Base-by-base conservation (phyloP, 92 coral and sea anemone species). In the Blastomussa wellsi region DNA sequence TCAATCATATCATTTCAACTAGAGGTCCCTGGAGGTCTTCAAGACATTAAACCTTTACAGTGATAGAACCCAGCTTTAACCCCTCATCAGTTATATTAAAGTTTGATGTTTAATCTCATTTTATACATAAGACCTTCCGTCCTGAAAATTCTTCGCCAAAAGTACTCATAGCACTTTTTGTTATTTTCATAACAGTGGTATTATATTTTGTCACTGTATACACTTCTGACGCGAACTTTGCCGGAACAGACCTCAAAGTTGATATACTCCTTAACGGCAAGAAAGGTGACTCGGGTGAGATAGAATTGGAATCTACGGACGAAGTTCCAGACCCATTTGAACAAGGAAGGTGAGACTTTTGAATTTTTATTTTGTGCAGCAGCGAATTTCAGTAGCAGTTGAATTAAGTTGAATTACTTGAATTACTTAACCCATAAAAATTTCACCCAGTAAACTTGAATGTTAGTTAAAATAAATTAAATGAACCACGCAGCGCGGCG, bases 231-330 rank as follows among this genome's bases (percentile, higher is more conserved):
- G 79, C 47, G 36, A 26, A 41, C 55, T 72, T 29, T 26, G 91
- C 93, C 3, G 93, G 93, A 11, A 90, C 93, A 31, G 86, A 90
- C 59, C 73, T 86, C 0, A 72, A 72, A 48, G 91, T 90, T 28
- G 84, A 90, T 32, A 42, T 90, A n/a, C 80, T 88, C 16, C 73
- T 91, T 28, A 26, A 41, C 60, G 94, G 94, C 3, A 66, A 32
- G 12, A 12, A 10, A 7, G 94, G 94, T 22, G 92, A 91, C 65
- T 87, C 92, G n/a, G 94, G 94, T 55, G 94, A 91, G 84, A 71
- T 82, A 26, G 88, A 76, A 37, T 31, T 91, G 28, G 87, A 71
- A 51, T 47, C 86, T 5, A 65, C 91, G 0, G 84, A 85, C 19
- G 81, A 85, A 29, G 37, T 72, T 28, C 83, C 79, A 15, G 85